Evolutionary conservation across 2,113 vertebrate species (phyloP), one percentile per base, ranked within the genome.

Genomic region (Brienomyrus brachyistius): DNA sequence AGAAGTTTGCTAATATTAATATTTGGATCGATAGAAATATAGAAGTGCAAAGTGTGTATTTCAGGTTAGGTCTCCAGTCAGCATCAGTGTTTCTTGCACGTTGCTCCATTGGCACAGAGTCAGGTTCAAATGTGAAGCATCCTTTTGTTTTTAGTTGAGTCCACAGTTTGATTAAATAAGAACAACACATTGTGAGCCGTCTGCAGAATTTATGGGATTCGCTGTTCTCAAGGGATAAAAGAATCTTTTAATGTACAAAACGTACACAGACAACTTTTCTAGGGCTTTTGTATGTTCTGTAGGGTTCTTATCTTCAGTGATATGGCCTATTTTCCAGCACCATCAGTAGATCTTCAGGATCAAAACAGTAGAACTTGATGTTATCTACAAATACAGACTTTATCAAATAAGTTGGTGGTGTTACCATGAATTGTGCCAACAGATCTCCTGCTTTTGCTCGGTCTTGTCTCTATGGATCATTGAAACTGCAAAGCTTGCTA

Each of bases 251-350:
- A 88, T 54, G 90, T 93, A 91, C 70, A 83, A 89, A 89, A 91
- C 84, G 89, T 80, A 86, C 91, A 91, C 89, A 91, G 89, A 40
- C 15, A 90, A 94, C 82, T 91, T 90, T 93, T 91, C 89, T 91
- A 89, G 56, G 54, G 45, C 6, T 19, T 62, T 89, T 40, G 10
- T 40, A 89, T 23, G 48, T 21, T 15, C 15, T 43, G 19, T 23
- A 56, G 47, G 47, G 54, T 48, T 89, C 90, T 88, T 89, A 87
- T 93, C 89, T 89, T 93, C 87, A 90, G 88, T 91, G 91, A 90
- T 90, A 92, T 95, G 95, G 94, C 94, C 95, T 95, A 94, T 95
- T 95, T 95, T 95, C 93, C 92, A 62, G 92, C 92, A 92, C 91
- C 91, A 93, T 94, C 94, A 94, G 92, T 93, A 93, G 92, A 92